Evolutionary conservation across 2,113 vertebrate genomes (phyloP).

Genomic region (Chrysemys picta): DNA sequence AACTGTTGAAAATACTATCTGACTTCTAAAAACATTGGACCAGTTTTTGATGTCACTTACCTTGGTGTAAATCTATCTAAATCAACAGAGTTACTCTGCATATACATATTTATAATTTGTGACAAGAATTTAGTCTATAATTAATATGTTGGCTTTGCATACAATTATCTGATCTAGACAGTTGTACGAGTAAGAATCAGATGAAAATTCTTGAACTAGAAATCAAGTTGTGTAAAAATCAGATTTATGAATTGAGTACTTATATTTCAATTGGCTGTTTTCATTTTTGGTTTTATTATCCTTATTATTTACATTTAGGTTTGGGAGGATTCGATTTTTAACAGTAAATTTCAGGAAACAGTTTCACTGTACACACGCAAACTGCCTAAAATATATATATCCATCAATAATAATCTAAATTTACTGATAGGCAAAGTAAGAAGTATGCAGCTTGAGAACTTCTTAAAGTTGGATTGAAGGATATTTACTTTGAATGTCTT

Average conservation of each 20-base stretch:
- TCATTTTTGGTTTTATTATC: neutral
- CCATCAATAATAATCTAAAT: too few species aligned
- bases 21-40: neutral
- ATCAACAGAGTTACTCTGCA: neutral
- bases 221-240: neutral
- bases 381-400: too few species aligned
- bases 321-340: neutral
- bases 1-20: neutral
- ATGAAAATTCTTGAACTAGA: neutral
- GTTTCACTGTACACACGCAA: neutral
- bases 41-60: neutral
- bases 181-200: constrained; percentile 31
- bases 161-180: constrained; percentile 45
- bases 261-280: neutral
- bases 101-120: neutral
- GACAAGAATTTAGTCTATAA: constrained; percentile 4
- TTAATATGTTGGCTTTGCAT: constrained; percentile 24
- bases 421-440: too few species aligned
- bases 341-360: neutral
- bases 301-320: neutral
- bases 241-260: neutral
- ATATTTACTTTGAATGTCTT: neutral
- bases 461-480: neutral
- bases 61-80: neutral
- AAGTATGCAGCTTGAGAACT: neutral